These are phyloP conservation scores for Leuciscus waleckii DNA, from an alignment of 2,797 vertebrate species.

Conservation along the genomic window DNA sequence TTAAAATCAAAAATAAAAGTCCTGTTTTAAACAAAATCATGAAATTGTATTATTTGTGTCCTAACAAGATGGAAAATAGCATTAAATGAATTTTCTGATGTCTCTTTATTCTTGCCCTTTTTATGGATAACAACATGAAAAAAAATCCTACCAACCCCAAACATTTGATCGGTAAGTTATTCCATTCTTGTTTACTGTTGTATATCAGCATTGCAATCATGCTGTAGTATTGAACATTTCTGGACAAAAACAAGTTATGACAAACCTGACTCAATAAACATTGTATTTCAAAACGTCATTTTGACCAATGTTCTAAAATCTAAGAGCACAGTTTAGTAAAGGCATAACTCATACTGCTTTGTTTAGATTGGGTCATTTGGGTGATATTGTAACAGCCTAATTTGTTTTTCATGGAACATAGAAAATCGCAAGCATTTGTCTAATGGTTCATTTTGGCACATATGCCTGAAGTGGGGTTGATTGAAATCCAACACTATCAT, in stretches of 20 bases:
- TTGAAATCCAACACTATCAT: slow-evolving; percentile 5
- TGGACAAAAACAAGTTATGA: neutral
- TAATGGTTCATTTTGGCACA: slow-evolving; percentile 20
- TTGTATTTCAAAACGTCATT: neutral
- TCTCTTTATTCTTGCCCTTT: too few species aligned
- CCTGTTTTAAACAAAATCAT: too few species aligned
- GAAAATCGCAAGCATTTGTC: slow-evolving; percentile 19
- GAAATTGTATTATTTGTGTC: too few species aligned
- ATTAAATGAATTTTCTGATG: too few species aligned
- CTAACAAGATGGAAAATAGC: too few species aligned
- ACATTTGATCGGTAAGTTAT: neutral
- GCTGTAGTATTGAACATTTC: neutral
- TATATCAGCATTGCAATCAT: neutral
- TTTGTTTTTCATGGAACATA: slow-evolving; percentile 1
- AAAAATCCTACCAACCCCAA: neutral
- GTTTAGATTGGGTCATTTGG: slow-evolving; percentile 18
- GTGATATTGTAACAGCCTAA: slow-evolving; percentile 38
- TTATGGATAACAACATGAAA: too few species aligned
- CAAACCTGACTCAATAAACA: neutral
- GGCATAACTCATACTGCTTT: neutral
- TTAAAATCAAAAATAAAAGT: too few species aligned
- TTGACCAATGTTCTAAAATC: neutral
- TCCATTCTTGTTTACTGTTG: neutral
- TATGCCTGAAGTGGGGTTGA: neutral
- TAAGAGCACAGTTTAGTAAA: neutral